These are phyloP conservation scores for Mya arenaria DNA, from an alignment of 1,140 invertebrate genomes.

Conservation along the genomic window DNA sequence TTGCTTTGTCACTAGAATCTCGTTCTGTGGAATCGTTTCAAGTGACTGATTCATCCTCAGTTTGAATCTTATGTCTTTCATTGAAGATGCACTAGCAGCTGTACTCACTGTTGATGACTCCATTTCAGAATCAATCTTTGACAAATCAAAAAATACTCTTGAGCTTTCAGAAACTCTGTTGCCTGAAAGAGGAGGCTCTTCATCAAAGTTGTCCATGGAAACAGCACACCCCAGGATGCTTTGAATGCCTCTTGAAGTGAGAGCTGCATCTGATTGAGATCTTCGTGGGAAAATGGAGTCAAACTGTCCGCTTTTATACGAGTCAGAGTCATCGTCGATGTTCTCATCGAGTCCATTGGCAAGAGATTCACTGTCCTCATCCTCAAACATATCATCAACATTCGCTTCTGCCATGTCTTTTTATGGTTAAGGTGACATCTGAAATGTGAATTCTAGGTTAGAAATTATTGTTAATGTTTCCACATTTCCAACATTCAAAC, in stretches of 20 bases:
- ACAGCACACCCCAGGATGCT: conserved; percentile 16
- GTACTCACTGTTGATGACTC: conserved; percentile 5
- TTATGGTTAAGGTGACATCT: too few relatives aligned
- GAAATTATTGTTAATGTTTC: too few relatives aligned
- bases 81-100: conserved; percentile 2
- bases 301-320: conserved; percentile 42
- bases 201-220: conserved; percentile 57
- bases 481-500: too few relatives aligned
- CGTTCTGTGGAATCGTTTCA: conserved; percentile 67
- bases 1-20: conserved; percentile 44
- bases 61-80: conserved; percentile 40
- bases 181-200: conserved; percentile 12
- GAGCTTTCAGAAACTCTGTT: conserved; percentile 66
- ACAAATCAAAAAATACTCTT: conserved; percentile 69
- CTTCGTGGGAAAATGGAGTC: conserved; percentile 64
- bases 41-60: conserved; percentile 42
- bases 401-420: conserved; percentile 42
- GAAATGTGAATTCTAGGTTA: too few relatives aligned
- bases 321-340: neutral
- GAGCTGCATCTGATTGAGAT: conserved; percentile 66
- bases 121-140: conserved; percentile 58
- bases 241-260: conserved; percentile 6
- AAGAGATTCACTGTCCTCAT: neutral
- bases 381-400: conserved; percentile 3
- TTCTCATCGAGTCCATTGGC: conserved; percentile 4